Percentiles rank a stretch among this genome's conserved stretches.
phyloP scores from a whole-genome alignment of 2,113 vertebrate species.

The Tetrao urogallus region DNA sequence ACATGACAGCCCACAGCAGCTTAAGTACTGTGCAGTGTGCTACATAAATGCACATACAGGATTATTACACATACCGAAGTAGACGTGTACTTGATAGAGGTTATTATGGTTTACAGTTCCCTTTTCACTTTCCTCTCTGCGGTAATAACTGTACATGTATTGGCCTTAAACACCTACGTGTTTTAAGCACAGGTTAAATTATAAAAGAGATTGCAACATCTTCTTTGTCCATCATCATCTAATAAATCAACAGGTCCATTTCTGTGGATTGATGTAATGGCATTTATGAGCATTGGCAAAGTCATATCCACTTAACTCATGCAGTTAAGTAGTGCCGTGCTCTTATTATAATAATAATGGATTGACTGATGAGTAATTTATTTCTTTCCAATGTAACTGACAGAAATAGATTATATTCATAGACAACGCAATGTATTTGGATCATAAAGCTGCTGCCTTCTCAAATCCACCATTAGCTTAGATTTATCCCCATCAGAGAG shows the following conservation, averaged over 20 bases:
- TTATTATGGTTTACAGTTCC: slow-evolving; percentile 64
- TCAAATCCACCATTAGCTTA: slow-evolving; percentile 3
- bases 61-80: background rate
- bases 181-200: slow-evolving; percentile 64
- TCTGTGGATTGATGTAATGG: slow-evolving; percentile 67
- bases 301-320: slow-evolving; percentile 79
- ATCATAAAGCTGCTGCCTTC: slow-evolving; percentile 62
- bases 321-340: slow-evolving; percentile 74
- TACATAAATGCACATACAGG: slow-evolving; percentile 38
- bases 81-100: background rate
- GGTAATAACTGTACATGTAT: slow-evolving; percentile 4
- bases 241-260: slow-evolving; percentile 74
- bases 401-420: slow-evolving; percentile 68
- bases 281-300: slow-evolving; percentile 74
- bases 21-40: slow-evolving; percentile 48
- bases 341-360: slow-evolving; percentile 74
- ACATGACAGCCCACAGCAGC: slow-evolving; percentile 46
- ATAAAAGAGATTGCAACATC: slow-evolving; percentile 60
- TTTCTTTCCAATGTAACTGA: slow-evolving; percentile 73
- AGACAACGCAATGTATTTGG: slow-evolving; percentile 51
- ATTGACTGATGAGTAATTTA: slow-evolving; percentile 75
- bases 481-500: slow-evolving; percentile 38
- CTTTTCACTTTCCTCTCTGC: slow-evolving; percentile 38
- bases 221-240: slow-evolving; percentile 64
- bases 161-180: slow-evolving; percentile 34